Conservation (phyloP, 2,113 vertebrate species). For the Coturnix japonica region DNA sequence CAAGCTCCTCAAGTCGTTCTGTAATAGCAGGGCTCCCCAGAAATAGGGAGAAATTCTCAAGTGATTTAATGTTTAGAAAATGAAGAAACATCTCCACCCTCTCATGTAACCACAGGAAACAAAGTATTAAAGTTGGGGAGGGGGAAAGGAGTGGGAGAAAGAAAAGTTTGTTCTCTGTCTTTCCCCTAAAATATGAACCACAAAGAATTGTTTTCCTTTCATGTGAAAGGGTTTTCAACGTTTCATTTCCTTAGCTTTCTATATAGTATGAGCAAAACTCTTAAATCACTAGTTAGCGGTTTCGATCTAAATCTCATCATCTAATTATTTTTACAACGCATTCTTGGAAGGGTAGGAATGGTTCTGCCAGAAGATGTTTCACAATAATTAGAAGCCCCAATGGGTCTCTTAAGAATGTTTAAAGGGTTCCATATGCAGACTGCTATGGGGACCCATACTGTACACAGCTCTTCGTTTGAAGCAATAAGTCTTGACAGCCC, state of each 20-base stretch:
- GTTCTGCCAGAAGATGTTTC: slow-evolving; percentile 83
- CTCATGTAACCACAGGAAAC: slow-evolving; percentile 81
- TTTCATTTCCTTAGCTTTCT: slow-evolving; percentile 78
- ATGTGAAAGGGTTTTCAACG: slow-evolving; percentile 71
- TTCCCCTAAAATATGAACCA: slow-evolving; percentile 57
- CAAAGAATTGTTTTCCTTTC: slow-evolving; percentile 74
- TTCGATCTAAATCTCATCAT: slow-evolving; percentile 85
- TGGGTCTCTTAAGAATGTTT: slow-evolving; percentile 83
- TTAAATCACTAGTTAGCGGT: slow-evolving; percentile 79
- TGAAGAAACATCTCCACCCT: slow-evolving; percentile 75
- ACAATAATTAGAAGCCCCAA: slow-evolving; percentile 85
- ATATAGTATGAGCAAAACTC: slow-evolving; percentile 61
- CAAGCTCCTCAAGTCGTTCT: slow-evolving; percentile 72
- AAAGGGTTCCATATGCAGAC: slow-evolving; percentile 83
- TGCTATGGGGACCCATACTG: slow-evolving; percentile 73
- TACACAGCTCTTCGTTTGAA: slow-evolving; percentile 76
- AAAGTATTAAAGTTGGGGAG: slow-evolving; percentile 75
- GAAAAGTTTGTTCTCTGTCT: slow-evolving; percentile 14
- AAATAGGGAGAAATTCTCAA: slow-evolving; percentile 72
- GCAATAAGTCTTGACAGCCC: slow-evolving; percentile 76
- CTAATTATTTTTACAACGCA: slow-evolving; percentile 84
- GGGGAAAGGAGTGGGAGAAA: slow-evolving; percentile 32
- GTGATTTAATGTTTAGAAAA: slow-evolving; percentile 79
- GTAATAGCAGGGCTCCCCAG: slow-evolving; percentile 73
- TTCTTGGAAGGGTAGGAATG: slow-evolving; percentile 81